Base-by-base conservation (phyloP, 2,888 invertebrate genomes). In the Eupithecia vulgata region DNA sequence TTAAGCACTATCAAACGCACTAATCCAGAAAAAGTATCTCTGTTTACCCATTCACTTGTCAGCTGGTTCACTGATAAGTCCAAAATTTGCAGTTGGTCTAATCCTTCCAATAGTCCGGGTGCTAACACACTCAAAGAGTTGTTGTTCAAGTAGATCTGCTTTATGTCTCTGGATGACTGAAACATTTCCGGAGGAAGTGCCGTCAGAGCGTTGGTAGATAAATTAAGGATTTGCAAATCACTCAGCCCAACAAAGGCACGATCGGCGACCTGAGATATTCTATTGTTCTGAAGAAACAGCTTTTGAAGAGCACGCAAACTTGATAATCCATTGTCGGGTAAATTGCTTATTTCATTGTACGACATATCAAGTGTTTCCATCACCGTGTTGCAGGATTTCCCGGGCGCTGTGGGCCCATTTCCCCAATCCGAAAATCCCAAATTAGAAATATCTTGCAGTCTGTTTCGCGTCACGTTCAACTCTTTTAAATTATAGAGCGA, bases 101-200 rank as follows among this genome's bases (percentile, higher is more conserved):
- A 92, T 74, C 96, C 96, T 88, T 96, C 96, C 73, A 98, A 92
- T 48, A 97, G 90, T 61, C 97, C 97, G 15, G 97, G 97, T 15
- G 97, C 97, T 68, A 97, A 93, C 6, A 96, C 96, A 79, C 96
- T 95, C 59, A 98, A 87, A 12, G 97, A 96, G 87, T 98, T 98
- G 85, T 97, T 97, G 83, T 96, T 96, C 70, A 97, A 93, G 83
- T 97, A 96, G 80, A 97, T 94, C 87, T 97, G 96, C 75, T 96
- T 95, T 64, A 97, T 93, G 80, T 96, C 96, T 78, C 95, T 94
- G n/a, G 96, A 96, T 59, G 96, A 96, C 83, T 96, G 95, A 86
- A 98, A 97, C 86, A 97, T 91, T 86, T 97, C 97, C 48, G 97
- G 96, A 10, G 98, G 97, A 80, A 98, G 91, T 12, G 96, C 96